Base-by-base conservation (phyloP, 2,888 invertebrate genomes). In the Eupithecia subfuscata region DNA sequence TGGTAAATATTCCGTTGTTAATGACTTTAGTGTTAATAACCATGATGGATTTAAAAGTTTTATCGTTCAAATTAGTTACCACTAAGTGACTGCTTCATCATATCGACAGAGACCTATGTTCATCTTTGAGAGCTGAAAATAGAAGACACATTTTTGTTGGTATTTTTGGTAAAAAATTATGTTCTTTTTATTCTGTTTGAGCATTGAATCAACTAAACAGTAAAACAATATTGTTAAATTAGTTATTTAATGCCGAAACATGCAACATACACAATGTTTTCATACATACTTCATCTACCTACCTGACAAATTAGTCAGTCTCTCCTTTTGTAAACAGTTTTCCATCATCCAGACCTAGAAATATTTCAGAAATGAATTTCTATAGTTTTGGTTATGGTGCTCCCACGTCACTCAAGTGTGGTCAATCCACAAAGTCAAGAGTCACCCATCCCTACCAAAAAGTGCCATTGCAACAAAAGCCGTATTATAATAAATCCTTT, bases 21-120 rank as follows among this genome's bases (percentile, higher is more conserved):
- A n/a, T n/a, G n/a, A n/a, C n/a, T n/a, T n/a, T n/a, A n/a, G n/a
- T n/a, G n/a, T n/a, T n/a, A n/a, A n/a, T n/a, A n/a, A n/a, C n/a
- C n/a, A n/a, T n/a, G n/a, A n/a, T n/a, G n/a, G n/a, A n/a, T n/a
- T n/a, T n/a, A n/a, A n/a, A n/a, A n/a, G n/a, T n/a, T n/a, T n/a
- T n/a, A n/a, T 87, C 87, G 82, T 90, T 86, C 80, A 82, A 88
- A 89, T 91, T 90, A 90, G 90, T 90, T 88, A 87, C 84, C 85
- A 86, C 90, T 85, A 86, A 88, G 88, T 83, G 81, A 84, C 82
- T 82, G 79, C 80, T 86, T 84, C 82, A 85, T 86, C 82, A 84
- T 83, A 79, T 78, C 68, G 74, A 76, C 78, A 73, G 75, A 73
- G 75, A 71, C 73, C 67, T 76, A 64, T 75, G 25, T 48, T 37